A percentile compares a stretch with the other conserved stretches of the same genome.
phyloP scores from a whole-genome alignment of 2,113 vertebrate species.

The Microcebus griseorufus region DNA sequence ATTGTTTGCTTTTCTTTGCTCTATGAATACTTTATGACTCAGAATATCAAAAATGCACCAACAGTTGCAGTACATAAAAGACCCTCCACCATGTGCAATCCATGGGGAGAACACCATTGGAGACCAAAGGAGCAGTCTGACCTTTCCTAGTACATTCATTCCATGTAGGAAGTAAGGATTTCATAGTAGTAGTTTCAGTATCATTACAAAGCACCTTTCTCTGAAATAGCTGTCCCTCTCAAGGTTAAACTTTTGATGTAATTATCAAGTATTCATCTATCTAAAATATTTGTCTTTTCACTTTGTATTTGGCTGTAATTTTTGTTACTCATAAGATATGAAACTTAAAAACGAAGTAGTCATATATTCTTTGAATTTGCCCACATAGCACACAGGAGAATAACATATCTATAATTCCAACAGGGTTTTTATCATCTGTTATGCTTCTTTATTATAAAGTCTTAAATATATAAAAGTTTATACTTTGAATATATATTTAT shows the following conservation, averaged over 20 bases:
- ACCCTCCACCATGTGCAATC: slow-evolving; percentile 25
- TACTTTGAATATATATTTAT: not conserved
- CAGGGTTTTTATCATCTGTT: not conserved
- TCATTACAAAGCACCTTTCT: not conserved
- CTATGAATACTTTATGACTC: slow-evolving; percentile 77
- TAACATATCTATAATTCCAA: not conserved
- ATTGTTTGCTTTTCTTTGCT: slow-evolving; percentile 63
- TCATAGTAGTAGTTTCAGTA: not conserved
- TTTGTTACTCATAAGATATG: not conserved
- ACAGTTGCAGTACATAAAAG: slow-evolving; percentile 66
- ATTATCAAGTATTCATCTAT: not conserved
- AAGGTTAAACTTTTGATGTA: slow-evolving; percentile 10
- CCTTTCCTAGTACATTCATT: slow-evolving; percentile 48
- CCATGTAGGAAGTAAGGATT: not conserved
- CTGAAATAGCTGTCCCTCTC: not conserved
- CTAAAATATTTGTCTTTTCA: not conserved
- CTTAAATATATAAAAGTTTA: not conserved
- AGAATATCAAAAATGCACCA: slow-evolving; percentile 69
- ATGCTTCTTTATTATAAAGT: not conserved
- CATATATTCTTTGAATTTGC: not conserved
- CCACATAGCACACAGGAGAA: not conserved
- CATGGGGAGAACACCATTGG: slow-evolving; percentile 7
- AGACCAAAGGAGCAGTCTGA: slow-evolving; percentile 40
- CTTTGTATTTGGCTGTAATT: not conserved
- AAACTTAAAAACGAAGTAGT: not conserved